Conservation (phyloP, 2,113 vertebrate genomes). For the Chrysochloris asiatica region DNA sequence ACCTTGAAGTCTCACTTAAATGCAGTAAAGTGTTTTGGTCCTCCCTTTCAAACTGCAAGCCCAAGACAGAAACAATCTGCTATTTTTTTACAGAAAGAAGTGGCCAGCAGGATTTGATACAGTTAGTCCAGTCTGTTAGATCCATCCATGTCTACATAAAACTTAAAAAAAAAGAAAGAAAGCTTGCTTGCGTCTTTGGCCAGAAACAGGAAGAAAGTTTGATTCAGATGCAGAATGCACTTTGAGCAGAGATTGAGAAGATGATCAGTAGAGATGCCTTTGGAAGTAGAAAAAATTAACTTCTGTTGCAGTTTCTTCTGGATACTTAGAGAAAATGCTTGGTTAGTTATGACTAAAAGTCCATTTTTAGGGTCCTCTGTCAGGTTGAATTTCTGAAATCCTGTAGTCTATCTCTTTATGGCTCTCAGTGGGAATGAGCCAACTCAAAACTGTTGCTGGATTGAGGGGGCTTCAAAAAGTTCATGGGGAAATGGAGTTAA, state of each 20-base stretch:
- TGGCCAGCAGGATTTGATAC: conserved; percentile 35
- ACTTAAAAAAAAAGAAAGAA: background rate
- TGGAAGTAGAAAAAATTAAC: background rate
- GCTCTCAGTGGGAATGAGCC: background rate
- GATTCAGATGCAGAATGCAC: background rate
- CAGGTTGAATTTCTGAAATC: background rate
- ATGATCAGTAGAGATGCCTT: background rate
- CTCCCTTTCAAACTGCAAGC: conserved; percentile 58
- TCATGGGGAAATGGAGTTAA: too few species aligned
- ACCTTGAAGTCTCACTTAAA: conserved; percentile 63
- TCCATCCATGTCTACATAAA: background rate
- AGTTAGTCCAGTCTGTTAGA: conserved; percentile 11
- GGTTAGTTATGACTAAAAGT: background rate
- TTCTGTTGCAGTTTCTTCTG: background rate
- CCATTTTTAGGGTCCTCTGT: conserved; percentile 23
- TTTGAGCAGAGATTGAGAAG: conserved; percentile 21
- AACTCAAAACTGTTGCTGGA: background rate
- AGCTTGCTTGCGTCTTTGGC: conserved; percentile 14
- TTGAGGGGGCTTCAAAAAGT: too few species aligned
- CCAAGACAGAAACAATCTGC: conserved; percentile 63
- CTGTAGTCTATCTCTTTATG: background rate
- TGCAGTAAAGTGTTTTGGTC: conserved; percentile 60
- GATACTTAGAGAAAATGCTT: background rate
- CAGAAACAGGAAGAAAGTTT: background rate
- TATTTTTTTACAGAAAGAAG: conserved; percentile 1